These are phyloP conservation scores for Himalopsyche japonica DNA, from an alignment of 2,888 invertebrate species.

Conservation along the genomic window DNA sequence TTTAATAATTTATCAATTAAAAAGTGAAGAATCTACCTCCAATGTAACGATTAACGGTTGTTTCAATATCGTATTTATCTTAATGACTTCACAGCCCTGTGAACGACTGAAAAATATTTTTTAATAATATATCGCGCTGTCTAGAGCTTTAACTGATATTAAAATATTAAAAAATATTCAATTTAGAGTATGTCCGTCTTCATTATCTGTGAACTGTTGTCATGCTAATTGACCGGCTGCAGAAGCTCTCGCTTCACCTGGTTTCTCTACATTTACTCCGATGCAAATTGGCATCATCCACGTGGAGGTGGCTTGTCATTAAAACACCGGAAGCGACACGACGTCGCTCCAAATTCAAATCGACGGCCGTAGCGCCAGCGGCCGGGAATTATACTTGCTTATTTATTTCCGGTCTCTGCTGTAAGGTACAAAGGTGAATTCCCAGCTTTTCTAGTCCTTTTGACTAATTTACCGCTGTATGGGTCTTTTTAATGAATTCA, in stretches of 20 bases:
- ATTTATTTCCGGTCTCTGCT: slow-evolving; percentile 26
- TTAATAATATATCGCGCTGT: too few relatives aligned
- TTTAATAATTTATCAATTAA: too few relatives aligned
- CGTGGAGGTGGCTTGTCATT: slow-evolving; percentile 23
- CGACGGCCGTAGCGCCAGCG: slow-evolving; percentile 5
- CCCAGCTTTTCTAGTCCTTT: neutral
- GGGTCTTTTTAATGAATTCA: neutral
- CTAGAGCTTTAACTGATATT: too few relatives aligned
- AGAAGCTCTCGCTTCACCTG: neutral
- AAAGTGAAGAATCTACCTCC: too few relatives aligned
- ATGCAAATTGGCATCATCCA: slow-evolving; percentile 26
- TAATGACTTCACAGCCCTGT: too few relatives aligned
- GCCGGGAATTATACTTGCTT: slow-evolving; percentile 23
- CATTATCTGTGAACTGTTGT: neutral
- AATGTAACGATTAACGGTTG: too few relatives aligned
- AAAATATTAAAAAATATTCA: too few relatives aligned
- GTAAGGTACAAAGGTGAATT: slow-evolving; percentile 10
- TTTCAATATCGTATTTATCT: too few relatives aligned
- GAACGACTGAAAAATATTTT: too few relatives aligned
- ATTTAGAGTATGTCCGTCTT: neutral
- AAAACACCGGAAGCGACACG: slow-evolving; percentile 20
- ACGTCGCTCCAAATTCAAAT: slow-evolving; percentile 20
- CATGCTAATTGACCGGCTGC: slow-evolving; percentile 8
- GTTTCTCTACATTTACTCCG: neutral
- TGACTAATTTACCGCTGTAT: neutral